These are phyloP conservation scores for Lepidothrix coronata DNA, from an alignment of 2,113 vertebrate species.

Conservation along the genomic window DNA sequence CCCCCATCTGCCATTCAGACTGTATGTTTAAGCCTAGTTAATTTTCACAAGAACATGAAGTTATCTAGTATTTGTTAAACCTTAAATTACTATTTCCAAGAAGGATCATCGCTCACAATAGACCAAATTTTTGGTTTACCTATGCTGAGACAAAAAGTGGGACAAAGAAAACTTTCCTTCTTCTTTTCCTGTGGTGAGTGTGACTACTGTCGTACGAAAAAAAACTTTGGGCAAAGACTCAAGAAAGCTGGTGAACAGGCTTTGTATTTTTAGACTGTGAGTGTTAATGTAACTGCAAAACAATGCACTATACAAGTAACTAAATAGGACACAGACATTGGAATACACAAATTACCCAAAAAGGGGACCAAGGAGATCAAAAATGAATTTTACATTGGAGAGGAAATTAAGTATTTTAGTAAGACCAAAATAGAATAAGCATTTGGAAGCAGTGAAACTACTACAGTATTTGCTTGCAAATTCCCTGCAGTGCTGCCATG, in stretches of 20 bases:
- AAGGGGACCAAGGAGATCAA: constrained; percentile 45
- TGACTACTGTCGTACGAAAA: background rate
- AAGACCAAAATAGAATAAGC: constrained; percentile 11
- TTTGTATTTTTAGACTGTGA: constrained; percentile 42
- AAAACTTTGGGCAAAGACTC: background rate
- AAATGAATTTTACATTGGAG: constrained; percentile 32
- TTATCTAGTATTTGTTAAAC: background rate
- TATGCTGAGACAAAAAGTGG: background rate
- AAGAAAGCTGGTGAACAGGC: constrained; percentile 44
- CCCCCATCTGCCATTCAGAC: background rate
- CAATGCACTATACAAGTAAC: constrained; percentile 39
- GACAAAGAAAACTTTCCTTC: background rate
- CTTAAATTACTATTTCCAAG: background rate
- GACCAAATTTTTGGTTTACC: background rate
- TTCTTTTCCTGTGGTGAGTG: background rate
- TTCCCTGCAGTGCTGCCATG: background rate
- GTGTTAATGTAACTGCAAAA: constrained; percentile 49
- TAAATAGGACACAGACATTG: constrained; percentile 44
- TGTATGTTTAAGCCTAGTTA: background rate
- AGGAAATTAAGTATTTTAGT: constrained; percentile 50
- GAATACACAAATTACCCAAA: constrained; percentile 49
- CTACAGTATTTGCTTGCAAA: background rate
- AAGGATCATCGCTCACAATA: background rate
- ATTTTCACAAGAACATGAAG: background rate
- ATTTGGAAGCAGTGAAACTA: constrained; percentile 39